Percentiles rank a stretch among this genome's conserved stretches.
These are phyloP conservation scores for Melitaea cinxia DNA, from an alignment of 1,140 invertebrate species.

Conservation along the genomic window DNA sequence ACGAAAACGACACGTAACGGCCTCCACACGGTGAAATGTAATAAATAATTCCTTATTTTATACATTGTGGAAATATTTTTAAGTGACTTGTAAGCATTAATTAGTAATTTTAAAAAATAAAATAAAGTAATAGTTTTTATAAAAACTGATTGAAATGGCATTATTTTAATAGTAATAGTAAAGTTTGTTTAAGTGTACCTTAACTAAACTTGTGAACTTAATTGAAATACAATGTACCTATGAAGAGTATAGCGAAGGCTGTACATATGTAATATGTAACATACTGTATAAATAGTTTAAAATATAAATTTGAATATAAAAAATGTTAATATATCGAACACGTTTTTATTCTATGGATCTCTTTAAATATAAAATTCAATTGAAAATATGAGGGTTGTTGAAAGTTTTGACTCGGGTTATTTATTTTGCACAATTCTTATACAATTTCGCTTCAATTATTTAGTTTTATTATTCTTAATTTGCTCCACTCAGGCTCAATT, in stretches of 20 bases:
- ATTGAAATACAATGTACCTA: not conserved
- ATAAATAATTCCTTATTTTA: no score
- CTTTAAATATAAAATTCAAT: conserved; percentile 8
- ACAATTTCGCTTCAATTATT: not conserved
- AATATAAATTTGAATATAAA: conserved; percentile 12
- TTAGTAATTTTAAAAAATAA: no score
- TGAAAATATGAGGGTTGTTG: not conserved
- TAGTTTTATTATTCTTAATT: not conserved
- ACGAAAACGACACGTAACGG: no score
- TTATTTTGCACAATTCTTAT: not conserved
- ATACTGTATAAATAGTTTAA: conserved; percentile 31
- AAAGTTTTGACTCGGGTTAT: not conserved
- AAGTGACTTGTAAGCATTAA: no score
- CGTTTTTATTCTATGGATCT: conserved; percentile 14
- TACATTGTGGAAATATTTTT: no score
- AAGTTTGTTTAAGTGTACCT: not conserved
- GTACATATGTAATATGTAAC: conserved; percentile 28
- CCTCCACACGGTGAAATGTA: no score
- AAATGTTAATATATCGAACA: conserved; percentile 6
- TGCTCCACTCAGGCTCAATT: not conserved
- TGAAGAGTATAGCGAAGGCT: conserved; percentile 8
- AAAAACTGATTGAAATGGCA: no score
- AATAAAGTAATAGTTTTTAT: no score
- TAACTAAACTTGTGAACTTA: conserved; percentile 1
- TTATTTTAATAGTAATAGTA: no score